Evolutionary conservation across 2,797 vertebrate species (phyloP).

Genomic region (Martes flavigula): DNA sequence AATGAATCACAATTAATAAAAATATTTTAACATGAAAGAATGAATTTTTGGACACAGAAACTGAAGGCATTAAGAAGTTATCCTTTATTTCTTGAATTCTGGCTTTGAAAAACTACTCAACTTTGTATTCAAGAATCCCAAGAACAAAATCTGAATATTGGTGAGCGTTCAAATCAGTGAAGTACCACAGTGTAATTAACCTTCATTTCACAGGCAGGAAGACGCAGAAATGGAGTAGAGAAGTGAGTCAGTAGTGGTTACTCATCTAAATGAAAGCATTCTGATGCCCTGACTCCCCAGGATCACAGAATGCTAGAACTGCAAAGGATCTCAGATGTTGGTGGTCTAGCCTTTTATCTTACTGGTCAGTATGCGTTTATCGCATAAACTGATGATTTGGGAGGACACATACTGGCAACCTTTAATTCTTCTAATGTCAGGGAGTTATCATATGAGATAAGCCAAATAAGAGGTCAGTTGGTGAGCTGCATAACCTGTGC

Average conservation of each 20-base stretch:
- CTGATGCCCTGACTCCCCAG: neutral
- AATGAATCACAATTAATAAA: conserved; percentile 42
- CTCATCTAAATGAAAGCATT: conserved; percentile 31
- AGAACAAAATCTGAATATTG: conserved; percentile 6
- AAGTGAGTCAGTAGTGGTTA: neutral
- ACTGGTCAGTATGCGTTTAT: neutral
- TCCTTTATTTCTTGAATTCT: conserved; percentile 38
- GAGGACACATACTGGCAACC: neutral
- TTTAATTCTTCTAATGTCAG: conserved; percentile 7
- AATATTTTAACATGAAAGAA: conserved; percentile 44
- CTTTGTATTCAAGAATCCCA: conserved; percentile 37
- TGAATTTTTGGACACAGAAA: conserved; percentile 40
- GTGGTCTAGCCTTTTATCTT: neutral
- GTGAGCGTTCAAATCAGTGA: neutral
- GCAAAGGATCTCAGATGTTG: neutral
- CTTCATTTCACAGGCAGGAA: conserved; percentile 30
- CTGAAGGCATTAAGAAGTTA: neutral
- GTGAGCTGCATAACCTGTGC: neutral
- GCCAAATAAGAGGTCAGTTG: neutral
- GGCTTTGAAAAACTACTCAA: conserved; percentile 44
- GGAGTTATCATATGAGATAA: neutral
- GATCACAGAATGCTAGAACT: neutral
- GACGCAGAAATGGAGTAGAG: neutral
- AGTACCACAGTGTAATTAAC: neutral
- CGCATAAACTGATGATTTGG: neutral